phyloP scores from a whole-genome alignment of 2,797 vertebrate genomes.

The Aplochiton taeniatus region DNA sequence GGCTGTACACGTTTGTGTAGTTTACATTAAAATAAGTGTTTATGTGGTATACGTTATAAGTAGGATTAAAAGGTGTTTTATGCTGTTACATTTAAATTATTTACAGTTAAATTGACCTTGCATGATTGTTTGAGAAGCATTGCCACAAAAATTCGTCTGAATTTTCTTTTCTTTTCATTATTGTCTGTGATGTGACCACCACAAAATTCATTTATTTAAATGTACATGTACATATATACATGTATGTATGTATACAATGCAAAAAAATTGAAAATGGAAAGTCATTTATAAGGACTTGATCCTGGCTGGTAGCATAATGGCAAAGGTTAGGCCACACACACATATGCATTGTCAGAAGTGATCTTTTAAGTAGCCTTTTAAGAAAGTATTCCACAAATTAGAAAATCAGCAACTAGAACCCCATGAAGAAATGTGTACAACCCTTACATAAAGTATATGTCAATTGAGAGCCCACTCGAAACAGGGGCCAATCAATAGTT shows the following conservation, averaged over 20 bases:
- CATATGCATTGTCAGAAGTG: constrained; percentile 6
- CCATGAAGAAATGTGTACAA: too few species aligned
- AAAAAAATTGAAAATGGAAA: constrained; percentile 11
- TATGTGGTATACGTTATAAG: too few species aligned
- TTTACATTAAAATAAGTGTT: too few species aligned
- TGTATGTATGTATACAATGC: constrained; percentile 20
- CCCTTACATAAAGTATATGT: too few species aligned
- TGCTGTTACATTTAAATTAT: too few species aligned
- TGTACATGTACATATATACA: constrained; percentile 29
- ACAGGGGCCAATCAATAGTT: too few species aligned
- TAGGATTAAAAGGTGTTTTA: too few species aligned
- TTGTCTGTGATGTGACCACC: constrained; percentile 11
- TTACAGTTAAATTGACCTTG: too few species aligned
- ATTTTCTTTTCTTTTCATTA: constrained; percentile 27
- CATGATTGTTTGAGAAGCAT: not conserved
- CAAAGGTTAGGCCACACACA: not conserved
- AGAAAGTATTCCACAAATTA: too few species aligned
- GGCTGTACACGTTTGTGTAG: too few species aligned
- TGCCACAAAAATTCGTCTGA: not conserved
- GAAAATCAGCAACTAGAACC: too few species aligned
- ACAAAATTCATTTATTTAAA: constrained; percentile 32
- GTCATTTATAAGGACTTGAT: not conserved
- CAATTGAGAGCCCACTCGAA: too few species aligned
- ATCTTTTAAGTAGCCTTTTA: constrained; percentile 9
- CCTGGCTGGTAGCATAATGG: not conserved